These are phyloP conservation scores for Mesitornis unicolor DNA, from an alignment of 2,113 vertebrate species.

Conservation along the genomic window DNA sequence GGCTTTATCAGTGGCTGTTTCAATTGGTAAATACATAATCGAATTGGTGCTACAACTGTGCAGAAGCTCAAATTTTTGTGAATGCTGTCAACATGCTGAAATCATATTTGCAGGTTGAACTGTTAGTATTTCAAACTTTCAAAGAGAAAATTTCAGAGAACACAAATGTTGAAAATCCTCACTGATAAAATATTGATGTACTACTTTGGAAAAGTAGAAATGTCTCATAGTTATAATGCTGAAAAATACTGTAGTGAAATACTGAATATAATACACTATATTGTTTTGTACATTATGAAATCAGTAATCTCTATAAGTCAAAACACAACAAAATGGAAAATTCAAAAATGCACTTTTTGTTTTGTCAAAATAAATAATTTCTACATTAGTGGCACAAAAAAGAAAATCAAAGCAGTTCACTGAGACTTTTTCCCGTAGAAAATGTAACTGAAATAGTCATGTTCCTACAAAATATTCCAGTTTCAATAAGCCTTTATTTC, in stretches of 20 bases:
- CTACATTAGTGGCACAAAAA: neutral
- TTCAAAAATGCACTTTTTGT: neutral
- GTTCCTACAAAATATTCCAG: neutral
- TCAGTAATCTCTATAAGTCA: neutral
- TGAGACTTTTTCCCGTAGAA: neutral
- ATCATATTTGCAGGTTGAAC: neutral
- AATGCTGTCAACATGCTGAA: neutral
- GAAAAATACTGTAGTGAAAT: neutral
- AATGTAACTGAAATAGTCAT: neutral
- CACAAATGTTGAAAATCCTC: neutral
- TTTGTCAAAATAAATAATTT: constrained; percentile 23
- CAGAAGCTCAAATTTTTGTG: neutral
- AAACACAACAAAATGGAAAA: neutral
- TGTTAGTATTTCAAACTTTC: neutral
- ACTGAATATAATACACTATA: neutral
- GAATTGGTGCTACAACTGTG: neutral
- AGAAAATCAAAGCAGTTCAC: constrained; percentile 33
- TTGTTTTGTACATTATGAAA: neutral
- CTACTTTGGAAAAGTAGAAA: neutral
- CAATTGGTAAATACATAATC: neutral
- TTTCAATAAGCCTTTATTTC: constrained; percentile 21
- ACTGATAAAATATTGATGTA: neutral
- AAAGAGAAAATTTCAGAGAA: neutral
- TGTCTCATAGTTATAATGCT: neutral
- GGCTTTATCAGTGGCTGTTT: neutral